phyloP scores from a whole-genome alignment of 2,797 vertebrate species.

The Australoheros facetus region DNA sequence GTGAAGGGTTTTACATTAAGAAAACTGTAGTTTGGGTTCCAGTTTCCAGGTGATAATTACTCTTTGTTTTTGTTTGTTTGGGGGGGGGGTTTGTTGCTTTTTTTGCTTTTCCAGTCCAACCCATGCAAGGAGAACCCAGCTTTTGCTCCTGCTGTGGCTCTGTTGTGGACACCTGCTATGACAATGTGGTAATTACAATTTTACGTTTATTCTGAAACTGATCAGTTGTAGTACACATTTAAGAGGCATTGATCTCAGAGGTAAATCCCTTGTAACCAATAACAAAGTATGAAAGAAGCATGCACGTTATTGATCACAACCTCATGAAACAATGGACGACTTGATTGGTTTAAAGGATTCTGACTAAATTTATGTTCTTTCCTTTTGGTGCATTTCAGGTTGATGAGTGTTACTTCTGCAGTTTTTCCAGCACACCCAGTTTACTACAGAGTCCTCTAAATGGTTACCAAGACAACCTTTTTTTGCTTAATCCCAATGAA shows the following conservation, averaged over 20 bases:
- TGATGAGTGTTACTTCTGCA: constrained; percentile 73
- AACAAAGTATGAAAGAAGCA: not conserved
- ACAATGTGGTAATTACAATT: constrained; percentile 62
- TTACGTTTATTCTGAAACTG: not conserved
- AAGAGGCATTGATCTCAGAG: constrained; percentile 13
- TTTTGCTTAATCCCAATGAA: constrained; percentile 48
- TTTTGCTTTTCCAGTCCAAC: constrained; percentile 58
- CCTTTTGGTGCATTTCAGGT: constrained; percentile 49
- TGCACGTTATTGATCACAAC: not conserved
- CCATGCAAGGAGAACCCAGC: constrained; percentile 49
- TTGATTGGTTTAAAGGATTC: not conserved
- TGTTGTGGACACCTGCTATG: constrained; percentile 63
- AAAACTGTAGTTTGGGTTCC: constrained; percentile 3
- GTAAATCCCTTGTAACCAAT: not conserved
- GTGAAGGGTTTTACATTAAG: too few relatives aligned
- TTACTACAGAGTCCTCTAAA: not conserved
- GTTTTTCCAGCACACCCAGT: not conserved
- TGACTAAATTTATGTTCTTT: not conserved
- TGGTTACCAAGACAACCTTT: constrained; percentile 53
- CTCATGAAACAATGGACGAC: constrained; percentile 10
- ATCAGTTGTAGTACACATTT: not conserved
- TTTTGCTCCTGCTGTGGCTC: constrained; percentile 73
- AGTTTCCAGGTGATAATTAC: not conserved
- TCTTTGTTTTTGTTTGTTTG: too few relatives aligned
- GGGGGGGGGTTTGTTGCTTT: not conserved